phyloP scores from a whole-genome alignment of 2,113 vertebrate species.

The Telmatochromis sp. region DNA sequence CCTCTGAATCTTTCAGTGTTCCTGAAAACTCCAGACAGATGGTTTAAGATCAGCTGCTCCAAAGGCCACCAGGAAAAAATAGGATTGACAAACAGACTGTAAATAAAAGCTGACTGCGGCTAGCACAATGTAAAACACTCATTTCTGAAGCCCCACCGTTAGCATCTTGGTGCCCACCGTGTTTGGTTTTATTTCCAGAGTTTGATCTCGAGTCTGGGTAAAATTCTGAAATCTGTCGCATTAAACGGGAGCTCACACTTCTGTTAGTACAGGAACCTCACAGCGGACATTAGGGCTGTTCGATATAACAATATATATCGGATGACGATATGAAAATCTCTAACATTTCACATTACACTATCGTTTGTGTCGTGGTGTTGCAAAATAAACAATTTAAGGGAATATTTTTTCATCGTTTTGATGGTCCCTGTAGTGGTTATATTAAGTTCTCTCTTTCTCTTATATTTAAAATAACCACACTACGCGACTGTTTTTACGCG shows the following conservation, averaged over 20 bases:
- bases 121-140: neutral
- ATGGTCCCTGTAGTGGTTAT: neutral
- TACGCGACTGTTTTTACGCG: accelerated
- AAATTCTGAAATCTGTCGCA: neutral
- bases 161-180: neutral
- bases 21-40: neutral
- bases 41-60: neutral
- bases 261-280: neutral
- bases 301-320: neutral
- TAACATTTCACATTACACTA: neutral
- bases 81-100: neutral
- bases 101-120: neutral
- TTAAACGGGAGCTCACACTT: neutral
- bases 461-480: neutral
- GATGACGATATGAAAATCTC: neutral
- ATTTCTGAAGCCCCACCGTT: neutral
- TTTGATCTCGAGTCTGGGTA: neutral
- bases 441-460: neutral
- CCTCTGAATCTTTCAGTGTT: neutral
- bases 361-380: neutral
- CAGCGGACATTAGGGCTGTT: neutral
- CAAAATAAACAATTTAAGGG: neutral
- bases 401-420: neutral
- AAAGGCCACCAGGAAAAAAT: neutral
- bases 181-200: neutral